These are phyloP conservation scores for Rhinoptilus africanus DNA, from an alignment of 2,113 vertebrate genomes.

Conservation along the genomic window DNA sequence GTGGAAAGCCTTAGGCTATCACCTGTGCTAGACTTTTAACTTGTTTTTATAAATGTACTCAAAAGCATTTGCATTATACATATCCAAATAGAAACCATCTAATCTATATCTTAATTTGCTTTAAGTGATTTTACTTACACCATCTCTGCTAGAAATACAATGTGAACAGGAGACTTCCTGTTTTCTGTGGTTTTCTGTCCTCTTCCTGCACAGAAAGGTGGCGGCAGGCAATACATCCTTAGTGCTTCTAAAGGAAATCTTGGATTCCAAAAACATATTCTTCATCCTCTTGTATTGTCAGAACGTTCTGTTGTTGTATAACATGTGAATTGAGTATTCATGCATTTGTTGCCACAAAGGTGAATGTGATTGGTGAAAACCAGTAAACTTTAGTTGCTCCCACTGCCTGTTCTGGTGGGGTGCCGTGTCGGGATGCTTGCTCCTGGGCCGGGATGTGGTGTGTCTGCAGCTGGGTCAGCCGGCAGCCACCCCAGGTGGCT, in stretches of 20 bases:
- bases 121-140: background rate
- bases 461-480: accelerated
- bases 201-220: background rate
- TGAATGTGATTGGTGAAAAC: background rate
- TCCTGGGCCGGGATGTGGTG: accelerated
- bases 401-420: background rate
- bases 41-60: background rate
- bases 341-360: accelerated
- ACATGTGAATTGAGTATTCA: accelerated
- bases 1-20: background rate
- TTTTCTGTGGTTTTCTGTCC: background rate
- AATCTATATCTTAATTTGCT: background rate
- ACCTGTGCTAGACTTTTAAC: background rate
- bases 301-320: background rate
- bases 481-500: accelerated
- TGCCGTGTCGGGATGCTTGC: accelerated
- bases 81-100: background rate
- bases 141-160: background rate
- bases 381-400: accelerated
- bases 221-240: background rate
- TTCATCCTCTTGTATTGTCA: background rate
- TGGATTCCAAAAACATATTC: background rate
- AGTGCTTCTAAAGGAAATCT: background rate
- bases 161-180: background rate
- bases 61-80: background rate